These are phyloP conservation scores for Neotoxoptera formosana DNA, from an alignment of 1,140 invertebrate genomes.

Conservation along the genomic window DNA sequence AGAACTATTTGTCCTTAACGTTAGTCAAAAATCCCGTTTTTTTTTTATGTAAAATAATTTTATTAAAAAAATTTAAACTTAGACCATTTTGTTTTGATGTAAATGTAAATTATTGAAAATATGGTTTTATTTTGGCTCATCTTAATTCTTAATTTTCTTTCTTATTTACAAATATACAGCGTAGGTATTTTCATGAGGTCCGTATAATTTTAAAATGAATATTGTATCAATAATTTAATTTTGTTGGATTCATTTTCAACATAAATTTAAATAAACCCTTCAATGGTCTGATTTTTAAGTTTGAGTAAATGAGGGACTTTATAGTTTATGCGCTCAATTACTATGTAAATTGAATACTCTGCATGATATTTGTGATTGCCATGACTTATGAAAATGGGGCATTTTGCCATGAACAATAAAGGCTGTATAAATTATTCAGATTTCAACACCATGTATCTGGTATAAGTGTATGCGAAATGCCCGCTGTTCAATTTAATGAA, in stretches of 20 bases:
- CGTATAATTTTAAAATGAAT: not conserved
- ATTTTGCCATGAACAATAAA: conserved; percentile 53
- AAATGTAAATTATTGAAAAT: not conserved
- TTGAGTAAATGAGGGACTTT: conserved; percentile 34
- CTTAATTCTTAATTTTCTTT: not conserved
- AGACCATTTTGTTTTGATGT: not conserved
- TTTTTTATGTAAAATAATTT: not conserved
- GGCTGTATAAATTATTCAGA: conserved; percentile 51
- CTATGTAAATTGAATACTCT: conserved; percentile 55
- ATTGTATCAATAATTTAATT: conserved; percentile 9
- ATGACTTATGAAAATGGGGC: conserved; percentile 50
- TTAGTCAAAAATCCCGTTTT: not conserved
- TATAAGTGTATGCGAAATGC: conserved; percentile 53
- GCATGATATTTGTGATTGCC: conserved; percentile 50
- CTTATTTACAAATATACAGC: not conserved
- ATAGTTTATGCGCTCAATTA: conserved; percentile 47
- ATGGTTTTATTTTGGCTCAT: not conserved
- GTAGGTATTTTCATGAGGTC: not conserved
- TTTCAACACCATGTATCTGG: conserved; percentile 31
- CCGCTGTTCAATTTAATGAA: conserved; percentile 55
- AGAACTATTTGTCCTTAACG: not conserved
- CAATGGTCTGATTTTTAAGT: conserved; percentile 29
- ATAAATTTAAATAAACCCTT: conserved; percentile 43
- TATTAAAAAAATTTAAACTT: not conserved
- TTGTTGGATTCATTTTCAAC: conserved; percentile 9